Evolutionary conservation across 2,797 vertebrate species (phyloP).

Genomic region (Bradypus variegatus): DNA sequence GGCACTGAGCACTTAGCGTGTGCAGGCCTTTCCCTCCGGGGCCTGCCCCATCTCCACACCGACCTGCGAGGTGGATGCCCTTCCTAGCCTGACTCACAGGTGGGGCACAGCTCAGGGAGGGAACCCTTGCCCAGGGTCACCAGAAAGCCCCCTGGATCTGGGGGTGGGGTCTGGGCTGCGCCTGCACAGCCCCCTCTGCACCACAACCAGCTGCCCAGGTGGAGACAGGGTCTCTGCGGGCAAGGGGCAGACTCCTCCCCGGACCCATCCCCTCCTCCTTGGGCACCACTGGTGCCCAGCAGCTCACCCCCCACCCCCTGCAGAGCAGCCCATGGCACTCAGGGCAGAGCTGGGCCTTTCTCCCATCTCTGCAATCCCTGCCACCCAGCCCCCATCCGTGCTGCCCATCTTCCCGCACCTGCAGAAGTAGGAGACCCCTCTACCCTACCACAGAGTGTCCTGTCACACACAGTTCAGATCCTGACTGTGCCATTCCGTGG

Average conservation of each 20-base stretch:
- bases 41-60: not conserved
- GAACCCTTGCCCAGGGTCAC: not conserved
- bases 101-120: not conserved
- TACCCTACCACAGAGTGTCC: not conserved
- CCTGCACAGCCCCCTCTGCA: not conserved
- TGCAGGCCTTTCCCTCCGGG: not conserved
- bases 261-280: not conserved
- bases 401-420: not conserved
- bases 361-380: fast-evolving
- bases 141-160: not conserved
- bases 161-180: not conserved
- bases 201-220: not conserved
- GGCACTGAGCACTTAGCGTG: not conserved
- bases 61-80: fast-evolving
- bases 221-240: not conserved
- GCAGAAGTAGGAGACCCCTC: not conserved
- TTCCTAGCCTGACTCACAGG: not conserved
- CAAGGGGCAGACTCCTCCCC: not conserved
- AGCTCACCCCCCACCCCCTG: no score
- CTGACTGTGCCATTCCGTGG: not conserved
- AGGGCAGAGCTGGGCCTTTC: not conserved
- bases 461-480: not conserved
- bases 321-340: not conserved
- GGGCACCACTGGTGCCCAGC: not conserved
- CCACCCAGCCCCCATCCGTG: not conserved